Evolutionary conservation across 2,888 invertebrate species (phyloP).

Genomic region (Andricus curvator): DNA sequence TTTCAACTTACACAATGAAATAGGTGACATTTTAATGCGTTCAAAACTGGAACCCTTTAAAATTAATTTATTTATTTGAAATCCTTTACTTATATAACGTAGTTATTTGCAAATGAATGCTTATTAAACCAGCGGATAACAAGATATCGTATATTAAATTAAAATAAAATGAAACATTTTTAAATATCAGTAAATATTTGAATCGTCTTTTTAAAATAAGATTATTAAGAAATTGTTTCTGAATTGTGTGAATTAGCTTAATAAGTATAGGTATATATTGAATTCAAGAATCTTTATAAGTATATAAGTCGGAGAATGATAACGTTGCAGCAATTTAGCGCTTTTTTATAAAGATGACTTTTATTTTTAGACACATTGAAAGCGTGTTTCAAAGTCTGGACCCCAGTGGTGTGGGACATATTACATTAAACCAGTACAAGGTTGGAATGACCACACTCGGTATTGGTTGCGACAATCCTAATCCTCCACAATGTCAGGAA

Average conservation of each 20-base stretch:
- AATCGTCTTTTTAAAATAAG: no score
- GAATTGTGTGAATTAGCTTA: neutral
- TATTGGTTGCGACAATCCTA: slow-evolving; percentile 58
- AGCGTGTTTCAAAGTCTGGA: slow-evolving; percentile 68
- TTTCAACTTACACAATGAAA: no score
- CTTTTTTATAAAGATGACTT: slow-evolving; percentile 17
- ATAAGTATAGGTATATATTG: neutral
- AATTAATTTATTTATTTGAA: no score
- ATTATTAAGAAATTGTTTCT: neutral
- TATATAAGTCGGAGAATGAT: neutral
- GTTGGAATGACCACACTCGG: slow-evolving; percentile 67
- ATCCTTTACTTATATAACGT: no score
- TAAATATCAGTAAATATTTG: no score
- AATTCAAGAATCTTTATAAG: neutral
- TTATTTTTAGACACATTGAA: slow-evolving; percentile 64
- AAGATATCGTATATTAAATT: neutral
- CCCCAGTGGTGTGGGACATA: slow-evolving; percentile 58
- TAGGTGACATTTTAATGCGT: no score
- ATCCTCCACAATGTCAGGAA: slow-evolving; percentile 57
- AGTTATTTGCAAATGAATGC: no score
- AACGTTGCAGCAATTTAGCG: neutral
- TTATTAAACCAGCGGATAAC: no score
- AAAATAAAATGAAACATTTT: neutral
- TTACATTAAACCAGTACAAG: slow-evolving; percentile 64
- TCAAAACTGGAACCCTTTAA: no score